phyloP scores from a whole-genome alignment of 2,888 invertebrate species.

The Plebejus argus region DNA sequence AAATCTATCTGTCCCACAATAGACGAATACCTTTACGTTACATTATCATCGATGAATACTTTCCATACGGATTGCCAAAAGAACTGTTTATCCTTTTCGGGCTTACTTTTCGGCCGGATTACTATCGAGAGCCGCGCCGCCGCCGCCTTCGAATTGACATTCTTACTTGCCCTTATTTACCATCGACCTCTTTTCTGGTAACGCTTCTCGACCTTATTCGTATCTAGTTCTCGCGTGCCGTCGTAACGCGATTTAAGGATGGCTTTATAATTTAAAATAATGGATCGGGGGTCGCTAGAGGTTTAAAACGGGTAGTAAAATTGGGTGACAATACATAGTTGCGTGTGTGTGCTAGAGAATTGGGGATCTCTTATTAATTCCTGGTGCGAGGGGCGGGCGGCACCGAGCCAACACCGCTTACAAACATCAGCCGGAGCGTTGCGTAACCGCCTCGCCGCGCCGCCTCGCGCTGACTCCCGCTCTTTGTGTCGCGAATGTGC shows the following conservation, averaged over 20 bases:
- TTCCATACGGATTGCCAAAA: conserved; percentile 71
- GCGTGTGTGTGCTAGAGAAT: not conserved
- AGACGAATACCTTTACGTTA: conserved; percentile 67
- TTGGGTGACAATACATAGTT: conserved; percentile 2
- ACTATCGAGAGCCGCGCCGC: conserved; percentile 31
- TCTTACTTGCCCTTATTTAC: conserved; percentile 24
- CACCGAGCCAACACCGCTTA: conserved; percentile 45
- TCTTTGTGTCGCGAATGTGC: conserved; percentile 69
- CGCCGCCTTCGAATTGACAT: conserved; percentile 3
- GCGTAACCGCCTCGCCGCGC: conserved; percentile 58
- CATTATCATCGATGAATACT: conserved; percentile 63
- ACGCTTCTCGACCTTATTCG: conserved; percentile 20
- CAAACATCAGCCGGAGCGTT: conserved; percentile 55
- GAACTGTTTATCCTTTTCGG: conserved; percentile 53
- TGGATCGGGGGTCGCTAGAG: not conserved
- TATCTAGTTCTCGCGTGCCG: conserved; percentile 21
- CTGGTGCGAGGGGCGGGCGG: conserved; percentile 43
- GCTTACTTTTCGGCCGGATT: conserved; percentile 38
- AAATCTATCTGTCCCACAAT: conserved; percentile 75
- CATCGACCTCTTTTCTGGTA: conserved; percentile 25
- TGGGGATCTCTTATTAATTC: conserved; percentile 32
- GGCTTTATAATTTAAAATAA: conserved; percentile 13
- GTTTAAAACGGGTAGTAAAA: not conserved
- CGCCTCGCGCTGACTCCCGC: conserved; percentile 56
- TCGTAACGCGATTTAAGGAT: conserved; percentile 8